Evolutionary conservation across 2,888 invertebrate genomes (phyloP).

Genomic region (Schizaphis graminum): DNA sequence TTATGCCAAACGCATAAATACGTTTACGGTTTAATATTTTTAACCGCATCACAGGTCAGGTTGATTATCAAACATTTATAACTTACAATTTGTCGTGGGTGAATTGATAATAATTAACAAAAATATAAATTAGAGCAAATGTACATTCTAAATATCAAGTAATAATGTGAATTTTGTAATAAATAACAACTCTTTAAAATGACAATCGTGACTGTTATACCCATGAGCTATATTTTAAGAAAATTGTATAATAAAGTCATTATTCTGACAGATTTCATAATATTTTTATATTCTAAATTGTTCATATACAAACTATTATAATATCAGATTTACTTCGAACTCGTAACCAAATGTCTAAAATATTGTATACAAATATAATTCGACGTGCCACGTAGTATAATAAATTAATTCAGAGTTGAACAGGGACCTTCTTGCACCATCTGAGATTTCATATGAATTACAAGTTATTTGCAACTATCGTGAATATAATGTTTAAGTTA

Average conservation of each 20-base stretch:
- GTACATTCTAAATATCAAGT: not conserved
- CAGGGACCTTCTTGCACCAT: not conserved
- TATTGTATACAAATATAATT: not conserved
- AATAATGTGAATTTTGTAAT: constrained; percentile 32
- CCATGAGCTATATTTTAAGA: constrained; percentile 53
- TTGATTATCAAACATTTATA: not conserved
- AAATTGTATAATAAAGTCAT: constrained; percentile 24
- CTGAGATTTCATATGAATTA: not conserved
- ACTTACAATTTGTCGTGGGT: not conserved
- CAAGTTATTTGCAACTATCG: not conserved
- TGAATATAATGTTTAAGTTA: not conserved
- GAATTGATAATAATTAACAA: not conserved
- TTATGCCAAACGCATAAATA: not conserved
- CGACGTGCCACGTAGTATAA: not conserved
- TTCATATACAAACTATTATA: not conserved
- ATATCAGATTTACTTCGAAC: not conserved
- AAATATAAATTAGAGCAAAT: not conserved
- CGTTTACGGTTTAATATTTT: not conserved
- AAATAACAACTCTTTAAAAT: constrained; percentile 54
- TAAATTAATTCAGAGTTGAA: not conserved
- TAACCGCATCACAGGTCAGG: not conserved
- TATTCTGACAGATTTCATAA: constrained; percentile 24
- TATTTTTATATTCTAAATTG: not conserved
- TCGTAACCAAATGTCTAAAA: not conserved
- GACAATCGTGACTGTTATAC: constrained; percentile 55